Evolutionary conservation across 2,797 vertebrate species (phyloP), one percentile per base, ranked within the genome.

Genomic region (Muscicapa comitata): DNA sequence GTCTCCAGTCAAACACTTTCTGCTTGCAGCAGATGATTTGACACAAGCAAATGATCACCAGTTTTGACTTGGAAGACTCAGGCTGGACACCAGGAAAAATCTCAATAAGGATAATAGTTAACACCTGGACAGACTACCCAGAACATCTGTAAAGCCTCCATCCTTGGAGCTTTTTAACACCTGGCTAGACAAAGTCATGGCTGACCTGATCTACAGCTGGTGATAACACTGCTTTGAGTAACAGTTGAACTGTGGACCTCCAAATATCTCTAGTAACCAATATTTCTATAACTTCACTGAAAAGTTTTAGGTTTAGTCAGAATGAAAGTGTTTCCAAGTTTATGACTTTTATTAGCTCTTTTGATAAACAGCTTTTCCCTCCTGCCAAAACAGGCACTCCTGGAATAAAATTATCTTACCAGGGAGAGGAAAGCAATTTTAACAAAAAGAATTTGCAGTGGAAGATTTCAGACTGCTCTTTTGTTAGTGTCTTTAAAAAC

Each of bases 321-420:
- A 75, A 91, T 11, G 6, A 31, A 86, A 88, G 4, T 6, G 19
- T 35, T 85, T 89, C 71, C 65, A 87, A n/a, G 45, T 87, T 85
- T 85, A 89, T n/a, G 25, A 86, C 40, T 77, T 92, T 86, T 83
- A 93, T 90, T 86, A 88, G 68, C 50, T 83, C 50, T 88, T 94
- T 75, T 88, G 65, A 91, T 65, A 86, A 94, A 94, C 50, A 91
- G 45, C 18, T 82, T 74, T 61, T 91, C 40, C 24, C 18, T 84
- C 54, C 76, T 92, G 63, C 75, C 86, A 94, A 93, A 88, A 88
- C 24, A 85, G 80, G 53, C 24, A 29, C 57, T 85, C 79, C 47
- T 28, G 57, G 55, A 92, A 88, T 66, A 88, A 91, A 94, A 90
- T 85, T 82, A 83, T 45, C 65, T 88, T 83, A 67, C 13, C 2